Evolutionary conservation across 2,797 vertebrate species (phyloP), one percentile per base, ranked within the genome.

Genomic region (Pagetopsis macropterus): DNA sequence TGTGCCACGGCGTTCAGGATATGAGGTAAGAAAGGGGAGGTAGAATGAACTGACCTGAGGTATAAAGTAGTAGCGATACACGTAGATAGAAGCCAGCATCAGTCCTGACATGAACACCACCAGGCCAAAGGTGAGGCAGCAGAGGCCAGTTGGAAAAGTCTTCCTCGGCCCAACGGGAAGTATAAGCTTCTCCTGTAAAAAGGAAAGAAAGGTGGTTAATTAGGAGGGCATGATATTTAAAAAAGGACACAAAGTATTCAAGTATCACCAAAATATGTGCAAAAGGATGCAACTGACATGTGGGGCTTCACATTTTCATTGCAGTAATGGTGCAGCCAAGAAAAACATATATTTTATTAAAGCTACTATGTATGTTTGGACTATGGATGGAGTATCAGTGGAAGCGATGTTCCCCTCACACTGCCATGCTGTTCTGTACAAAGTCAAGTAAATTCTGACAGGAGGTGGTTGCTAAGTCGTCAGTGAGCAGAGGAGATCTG

Each of bases 31-130:
- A 68, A 40, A 21, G 44, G 3, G 27, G 15, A 15, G 43, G 27
- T 7, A 27, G 17, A 23, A 11, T 15, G 17, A 31, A 63, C 91
- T 82, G 82, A 99, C 97, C 96, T 96, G 96, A 54, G 96, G 91
- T 75, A 95, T 93, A 84, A 95, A 95, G 93, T 98, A 96, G 90
- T 96, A 94, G 90, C 96, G 96, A 92, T 98, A 98, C 72, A 96
- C 88, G 15, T 94, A 98, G 80, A 97, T 93, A 0, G 97, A 97
- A 0, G 96, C 95, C 52, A 98, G 92, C 81, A 96, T 92, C 56
- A 98, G 84, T 73, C 96, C 96, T 58, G 96, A 94, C 64, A 96
- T 91, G 87, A 99, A 94, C 31, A 97, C 90, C 0, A 96, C 93
- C 63, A 98, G 87, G 27, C 96, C 96, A 71, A 97, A 92, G 1